A percentile compares a stretch with the other conserved stretches of the same genome.
phyloP scores from a whole-genome alignment of 2,888 invertebrate species.

The Buathra laborator region DNA sequence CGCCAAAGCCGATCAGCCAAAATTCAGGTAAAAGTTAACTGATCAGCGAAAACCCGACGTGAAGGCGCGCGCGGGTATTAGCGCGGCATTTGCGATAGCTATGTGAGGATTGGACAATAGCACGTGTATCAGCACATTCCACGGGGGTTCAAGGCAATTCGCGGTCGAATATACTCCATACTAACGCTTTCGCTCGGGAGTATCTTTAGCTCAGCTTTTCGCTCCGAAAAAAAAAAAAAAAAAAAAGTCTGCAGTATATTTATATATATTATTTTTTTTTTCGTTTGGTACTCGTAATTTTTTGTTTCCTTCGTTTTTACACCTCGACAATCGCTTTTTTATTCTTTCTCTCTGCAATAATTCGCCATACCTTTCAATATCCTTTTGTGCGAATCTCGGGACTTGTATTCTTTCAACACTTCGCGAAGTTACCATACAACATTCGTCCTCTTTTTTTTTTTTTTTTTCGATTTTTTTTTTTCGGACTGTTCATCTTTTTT shows the following conservation, averaged over 20 bases:
- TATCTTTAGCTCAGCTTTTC: conserved; percentile 6
- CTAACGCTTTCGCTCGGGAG: neutral
- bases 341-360: conserved; percentile 10
- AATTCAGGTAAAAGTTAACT: conserved; percentile 42
- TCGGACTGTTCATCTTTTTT: neutral
- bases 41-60: conserved; percentile 48
- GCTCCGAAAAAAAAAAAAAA: neutral
- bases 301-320: conserved; percentile 6
- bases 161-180: neutral
- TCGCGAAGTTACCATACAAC: conserved; percentile 16
- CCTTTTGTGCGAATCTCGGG: conserved; percentile 27
- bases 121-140: conserved; percentile 66
- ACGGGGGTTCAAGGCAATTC: conserved; percentile 62
- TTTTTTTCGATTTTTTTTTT: conserved; percentile 12
- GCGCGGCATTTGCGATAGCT: conserved; percentile 7
- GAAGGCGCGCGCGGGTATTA: conserved; percentile 30
- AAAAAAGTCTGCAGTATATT: neutral
- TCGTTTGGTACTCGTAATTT: conserved; percentile 9
- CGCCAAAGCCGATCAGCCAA: conserved; percentile 47
- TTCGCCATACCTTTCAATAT: conserved; percentile 31
- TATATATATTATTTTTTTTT: neutral
- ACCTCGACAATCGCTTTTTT: conserved; percentile 1
- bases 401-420: conserved; percentile 33
- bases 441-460: conserved; percentile 10
- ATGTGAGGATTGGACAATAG: conserved; percentile 39